Conservation (phyloP, 2,113 vertebrate genomes). For the Mus spicilegus region DNA sequence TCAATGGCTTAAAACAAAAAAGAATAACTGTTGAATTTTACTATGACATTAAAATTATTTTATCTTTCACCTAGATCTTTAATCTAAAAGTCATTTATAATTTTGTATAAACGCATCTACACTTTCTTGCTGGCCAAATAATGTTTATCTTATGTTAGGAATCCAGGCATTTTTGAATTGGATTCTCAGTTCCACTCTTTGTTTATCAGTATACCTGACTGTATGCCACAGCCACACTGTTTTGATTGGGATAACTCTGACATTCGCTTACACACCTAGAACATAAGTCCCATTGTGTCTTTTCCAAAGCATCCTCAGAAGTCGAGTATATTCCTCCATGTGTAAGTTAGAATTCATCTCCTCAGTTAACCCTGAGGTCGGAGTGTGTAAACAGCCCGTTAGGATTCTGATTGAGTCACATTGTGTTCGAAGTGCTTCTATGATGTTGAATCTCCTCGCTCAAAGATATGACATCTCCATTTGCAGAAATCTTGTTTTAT, state of each 20-base stretch:
- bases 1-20: not conserved
- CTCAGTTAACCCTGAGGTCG: not conserved
- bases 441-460: not conserved
- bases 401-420: not conserved
- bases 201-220: not conserved
- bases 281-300: not conserved
- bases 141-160: constrained; percentile 13
- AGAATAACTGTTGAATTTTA: not conserved
- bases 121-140: not conserved
- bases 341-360: not conserved
- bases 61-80: not conserved
- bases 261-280: not conserved
- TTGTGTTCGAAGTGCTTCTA: not conserved
- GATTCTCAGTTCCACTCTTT: not conserved
- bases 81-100: not conserved
- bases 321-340: not conserved
- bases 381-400: not conserved
- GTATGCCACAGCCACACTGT: not conserved
- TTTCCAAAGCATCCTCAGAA: constrained; percentile 29
- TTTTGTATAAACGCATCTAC: not conserved
- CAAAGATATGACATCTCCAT: not conserved
- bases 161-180: not conserved
- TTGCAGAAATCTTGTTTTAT: not conserved
- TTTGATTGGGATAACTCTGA: not conserved
- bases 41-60: not conserved